A percentile compares a stretch with the other conserved stretches of the same genome.
Conservation (phyloP, 2,113 vertebrate species). For the Stegastes partitus region DNA sequence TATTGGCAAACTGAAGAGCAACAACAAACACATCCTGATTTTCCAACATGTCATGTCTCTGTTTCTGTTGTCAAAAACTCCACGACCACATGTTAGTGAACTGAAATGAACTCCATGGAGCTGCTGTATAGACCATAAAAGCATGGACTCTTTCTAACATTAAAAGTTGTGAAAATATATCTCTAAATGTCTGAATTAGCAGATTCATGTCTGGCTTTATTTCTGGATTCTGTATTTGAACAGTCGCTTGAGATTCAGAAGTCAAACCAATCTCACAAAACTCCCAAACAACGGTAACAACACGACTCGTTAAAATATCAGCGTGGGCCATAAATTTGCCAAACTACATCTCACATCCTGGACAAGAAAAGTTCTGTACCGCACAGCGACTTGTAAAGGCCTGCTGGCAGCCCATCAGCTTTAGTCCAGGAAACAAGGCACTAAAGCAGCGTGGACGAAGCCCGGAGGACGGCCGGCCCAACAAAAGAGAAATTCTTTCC, state of each 20-base stretch:
- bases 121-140: background rate
- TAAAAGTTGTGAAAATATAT: background rate
- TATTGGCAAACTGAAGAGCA: too few species aligned
- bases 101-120: background rate
- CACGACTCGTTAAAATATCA: background rate
- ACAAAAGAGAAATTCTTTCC: conserved; percentile 35
- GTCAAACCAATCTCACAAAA: too few species aligned
- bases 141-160: background rate
- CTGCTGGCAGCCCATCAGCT: background rate
- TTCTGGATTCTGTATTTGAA: too few species aligned
- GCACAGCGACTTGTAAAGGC: background rate
- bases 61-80: too few species aligned
- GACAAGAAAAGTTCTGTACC: background rate
- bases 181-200: background rate
- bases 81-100: too few species aligned
- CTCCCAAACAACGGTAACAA: background rate
- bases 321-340: background rate
- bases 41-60: too few species aligned
- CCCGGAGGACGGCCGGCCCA: background rate
- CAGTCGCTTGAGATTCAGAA: too few species aligned
- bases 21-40: too few species aligned
- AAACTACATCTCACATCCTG: background rate
- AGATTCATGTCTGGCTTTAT: background rate
- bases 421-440: background rate
- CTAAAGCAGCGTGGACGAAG: background rate